A percentile compares a stretch with the other conserved stretches of the same genome.
These are phyloP conservation scores for Habroteleia sp. DNA, from an alignment of 2,888 invertebrate species.

Conservation along the genomic window DNA sequence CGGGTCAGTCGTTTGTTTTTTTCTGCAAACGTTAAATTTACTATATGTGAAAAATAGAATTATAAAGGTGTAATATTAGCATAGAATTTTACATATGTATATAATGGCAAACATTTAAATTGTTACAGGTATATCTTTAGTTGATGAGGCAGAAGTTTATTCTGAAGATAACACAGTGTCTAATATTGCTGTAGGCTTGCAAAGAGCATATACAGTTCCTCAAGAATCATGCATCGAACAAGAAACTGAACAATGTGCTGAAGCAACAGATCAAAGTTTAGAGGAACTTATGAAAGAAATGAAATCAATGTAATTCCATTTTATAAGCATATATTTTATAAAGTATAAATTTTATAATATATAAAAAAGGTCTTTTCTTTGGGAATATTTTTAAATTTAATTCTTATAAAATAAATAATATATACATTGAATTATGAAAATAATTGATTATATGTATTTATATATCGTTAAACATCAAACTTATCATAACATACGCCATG, in stretches of 20 bases:
- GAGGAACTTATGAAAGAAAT: conserved; percentile 96
- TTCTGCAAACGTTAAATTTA: too few species aligned
- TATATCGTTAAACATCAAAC: conserved; percentile 81
- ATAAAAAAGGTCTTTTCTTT: too few species aligned
- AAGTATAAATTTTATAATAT: too few species aligned
- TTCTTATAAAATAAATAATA: conserved; percentile 33
- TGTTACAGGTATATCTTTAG: conserved; percentile 83
- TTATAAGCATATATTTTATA: too few species aligned
- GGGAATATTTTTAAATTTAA: too few species aligned
- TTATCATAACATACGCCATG: conserved; percentile 83
- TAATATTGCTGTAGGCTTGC: conserved; percentile 81
- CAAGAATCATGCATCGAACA: conserved; percentile 75
- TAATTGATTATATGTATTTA: too few species aligned
- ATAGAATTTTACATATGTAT: too few species aligned
- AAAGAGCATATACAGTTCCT: conserved; percentile 87
- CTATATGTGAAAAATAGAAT: too few species aligned
- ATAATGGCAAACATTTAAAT: too few species aligned
- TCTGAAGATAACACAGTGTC: conserved; percentile 77
- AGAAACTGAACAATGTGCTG: conserved; percentile 81
- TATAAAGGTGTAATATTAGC: too few species aligned
- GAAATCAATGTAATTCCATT: conserved; percentile 89
- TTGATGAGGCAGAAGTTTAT: conserved; percentile 87
- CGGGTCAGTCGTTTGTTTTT: too few species aligned
- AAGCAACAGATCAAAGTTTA: conserved; percentile 85
- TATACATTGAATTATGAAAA: conserved; percentile 52